phyloP scores from a whole-genome alignment of 2,888 invertebrate genomes.

The Lumbricus terrestris region DNA sequence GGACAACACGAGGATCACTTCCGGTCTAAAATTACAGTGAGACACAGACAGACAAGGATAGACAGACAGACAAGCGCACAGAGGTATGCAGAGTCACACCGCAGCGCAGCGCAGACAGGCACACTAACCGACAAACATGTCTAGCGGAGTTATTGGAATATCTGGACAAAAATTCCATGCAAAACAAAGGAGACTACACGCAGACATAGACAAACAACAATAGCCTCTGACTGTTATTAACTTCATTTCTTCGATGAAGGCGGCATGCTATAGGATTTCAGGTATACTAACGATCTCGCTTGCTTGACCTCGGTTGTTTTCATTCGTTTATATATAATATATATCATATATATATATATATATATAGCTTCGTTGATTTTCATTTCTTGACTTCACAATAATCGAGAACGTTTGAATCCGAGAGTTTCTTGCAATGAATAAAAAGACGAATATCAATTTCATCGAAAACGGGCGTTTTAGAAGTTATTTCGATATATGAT shows the following conservation, averaged over 20 bases:
- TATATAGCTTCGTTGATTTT: not conserved
- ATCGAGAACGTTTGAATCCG: not conserved
- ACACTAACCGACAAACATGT: no score
- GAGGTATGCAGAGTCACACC: not conserved
- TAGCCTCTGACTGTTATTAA: not conserved
- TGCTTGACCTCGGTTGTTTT: not conserved
- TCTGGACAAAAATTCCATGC: not conserved
- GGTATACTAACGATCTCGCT: not conserved
- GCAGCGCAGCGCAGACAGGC: no score
- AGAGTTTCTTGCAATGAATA: not conserved
- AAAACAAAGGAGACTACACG: no score
- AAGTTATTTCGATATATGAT: not conserved
- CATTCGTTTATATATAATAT: not conserved
- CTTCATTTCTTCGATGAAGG: not conserved
- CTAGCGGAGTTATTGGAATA: not conserved
- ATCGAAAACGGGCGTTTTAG: not conserved
- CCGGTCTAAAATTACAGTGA: slow-evolving; percentile 10
- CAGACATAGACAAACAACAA: not conserved
- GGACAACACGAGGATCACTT: not conserved
- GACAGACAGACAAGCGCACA: not conserved
- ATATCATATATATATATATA: no score
- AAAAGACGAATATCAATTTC: not conserved
- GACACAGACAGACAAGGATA: not conserved
- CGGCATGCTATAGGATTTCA: not conserved
- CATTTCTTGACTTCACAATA: not conserved